A percentile compares a stretch with the other conserved stretches of the same genome.
phyloP scores from a whole-genome alignment of 2,113 vertebrate species.

The Opisthocomus hoazin region DNA sequence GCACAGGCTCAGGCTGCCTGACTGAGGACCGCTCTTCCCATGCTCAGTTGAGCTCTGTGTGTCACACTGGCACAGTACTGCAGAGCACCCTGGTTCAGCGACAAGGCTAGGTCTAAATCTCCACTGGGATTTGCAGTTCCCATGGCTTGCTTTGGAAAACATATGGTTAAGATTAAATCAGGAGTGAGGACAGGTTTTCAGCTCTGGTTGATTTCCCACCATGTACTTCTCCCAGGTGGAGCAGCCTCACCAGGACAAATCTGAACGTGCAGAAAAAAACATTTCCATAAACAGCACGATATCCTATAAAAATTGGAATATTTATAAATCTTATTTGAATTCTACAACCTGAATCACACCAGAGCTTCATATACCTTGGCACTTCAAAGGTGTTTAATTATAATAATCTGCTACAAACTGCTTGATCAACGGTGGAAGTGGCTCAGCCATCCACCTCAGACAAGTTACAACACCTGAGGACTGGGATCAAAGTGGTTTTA shows the following conservation, averaged over 20 bases:
- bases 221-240: not conserved
- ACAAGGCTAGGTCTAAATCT: not conserved
- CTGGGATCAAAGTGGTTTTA: not conserved
- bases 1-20: not conserved
- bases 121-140: not conserved
- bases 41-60: not conserved
- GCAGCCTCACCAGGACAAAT: not conserved
- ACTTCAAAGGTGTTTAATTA: slow-evolving; percentile 21
- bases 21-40: not conserved
- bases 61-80: accelerated
- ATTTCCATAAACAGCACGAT: not conserved
- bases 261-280: not conserved
- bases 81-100: not conserved
- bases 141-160: not conserved
- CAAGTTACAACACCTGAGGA: not conserved
- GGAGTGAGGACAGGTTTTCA: not conserved
- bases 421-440: not conserved
- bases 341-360: not conserved
- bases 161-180: not conserved
- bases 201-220: not conserved
- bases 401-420: slow-evolving; percentile 20
- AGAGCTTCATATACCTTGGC: not conserved
- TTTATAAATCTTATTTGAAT: not conserved
- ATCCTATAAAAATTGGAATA: not conserved
- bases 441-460: not conserved